phyloP scores from a whole-genome alignment of 1,140 invertebrate species.

The Cyclina sinensis region DNA sequence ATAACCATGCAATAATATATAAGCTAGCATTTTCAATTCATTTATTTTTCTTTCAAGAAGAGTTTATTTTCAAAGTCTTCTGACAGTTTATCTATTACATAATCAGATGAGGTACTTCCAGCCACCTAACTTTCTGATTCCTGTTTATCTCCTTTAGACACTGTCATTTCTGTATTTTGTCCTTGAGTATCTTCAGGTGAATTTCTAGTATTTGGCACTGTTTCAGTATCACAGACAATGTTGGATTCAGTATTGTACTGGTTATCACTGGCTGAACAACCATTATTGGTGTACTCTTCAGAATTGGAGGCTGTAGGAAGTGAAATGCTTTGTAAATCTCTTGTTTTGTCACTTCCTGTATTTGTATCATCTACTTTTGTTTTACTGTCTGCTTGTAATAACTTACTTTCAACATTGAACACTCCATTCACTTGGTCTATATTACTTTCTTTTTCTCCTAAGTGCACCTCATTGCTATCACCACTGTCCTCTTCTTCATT shows the following conservation, averaged over 20 bases:
- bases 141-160: neutral
- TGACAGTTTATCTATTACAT: neutral
- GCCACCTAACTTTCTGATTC: neutral
- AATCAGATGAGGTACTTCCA: neutral
- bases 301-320: no score
- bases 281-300: neutral
- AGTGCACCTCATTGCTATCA: no score
- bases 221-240: neutral
- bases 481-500: no score
- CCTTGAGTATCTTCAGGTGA: neutral
- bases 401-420: no score
- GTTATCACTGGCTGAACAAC: neutral
- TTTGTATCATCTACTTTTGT: no score
- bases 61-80: neutral
- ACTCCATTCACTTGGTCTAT: no score
- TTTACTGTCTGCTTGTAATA: no score
- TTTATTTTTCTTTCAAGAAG: neutral
- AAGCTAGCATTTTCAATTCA: neutral
- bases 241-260: neutral
- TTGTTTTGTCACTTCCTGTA: no score
- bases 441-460: no score
- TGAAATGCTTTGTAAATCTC: no score
- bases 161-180: neutral
- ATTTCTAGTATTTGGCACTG: neutral
- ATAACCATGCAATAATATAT: no score